phyloP scores from a whole-genome alignment of 1,140 invertebrate genomes.

The Melanaphis sacchari region DNA sequence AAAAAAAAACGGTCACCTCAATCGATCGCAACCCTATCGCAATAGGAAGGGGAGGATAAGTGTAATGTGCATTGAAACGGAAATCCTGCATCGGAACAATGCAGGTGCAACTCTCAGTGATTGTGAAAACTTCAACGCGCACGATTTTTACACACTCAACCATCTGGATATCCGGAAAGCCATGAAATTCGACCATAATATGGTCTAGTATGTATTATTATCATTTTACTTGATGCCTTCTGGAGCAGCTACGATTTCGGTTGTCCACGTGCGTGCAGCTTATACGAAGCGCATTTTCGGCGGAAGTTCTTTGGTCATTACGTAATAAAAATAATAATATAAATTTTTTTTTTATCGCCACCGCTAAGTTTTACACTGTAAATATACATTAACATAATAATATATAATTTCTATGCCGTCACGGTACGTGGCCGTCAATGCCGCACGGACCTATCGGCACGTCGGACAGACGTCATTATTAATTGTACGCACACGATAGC shows the following conservation, averaged over 20 bases:
- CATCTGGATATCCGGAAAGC: neutral
- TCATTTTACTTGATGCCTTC: neutral
- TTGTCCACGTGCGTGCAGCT: neutral
- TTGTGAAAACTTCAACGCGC: neutral
- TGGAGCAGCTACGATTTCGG: neutral
- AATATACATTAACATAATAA: neutral
- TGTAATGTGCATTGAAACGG: neutral
- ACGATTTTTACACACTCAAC: neutral
- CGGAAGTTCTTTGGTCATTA: neutral
- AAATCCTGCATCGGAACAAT: neutral
- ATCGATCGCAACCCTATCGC: neutral
- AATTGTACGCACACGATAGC: slow-evolving; percentile 19
- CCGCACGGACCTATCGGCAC: neutral
- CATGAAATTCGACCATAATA: neutral
- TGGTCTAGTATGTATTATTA: neutral
- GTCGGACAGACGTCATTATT: slow-evolving; percentile 44
- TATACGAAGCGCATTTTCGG: neutral
- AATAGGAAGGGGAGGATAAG: neutral
- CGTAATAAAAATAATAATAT: neutral
- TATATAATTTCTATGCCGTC: slow-evolving; percentile 8
- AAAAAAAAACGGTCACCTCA: neutral
- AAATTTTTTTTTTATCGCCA: neutral
- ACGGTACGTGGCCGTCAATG: neutral
- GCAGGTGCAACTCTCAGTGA: neutral
- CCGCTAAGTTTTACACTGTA: neutral